Conservation (phyloP, 1,140 invertebrate genomes). For the Maniola jurtina region DNA sequence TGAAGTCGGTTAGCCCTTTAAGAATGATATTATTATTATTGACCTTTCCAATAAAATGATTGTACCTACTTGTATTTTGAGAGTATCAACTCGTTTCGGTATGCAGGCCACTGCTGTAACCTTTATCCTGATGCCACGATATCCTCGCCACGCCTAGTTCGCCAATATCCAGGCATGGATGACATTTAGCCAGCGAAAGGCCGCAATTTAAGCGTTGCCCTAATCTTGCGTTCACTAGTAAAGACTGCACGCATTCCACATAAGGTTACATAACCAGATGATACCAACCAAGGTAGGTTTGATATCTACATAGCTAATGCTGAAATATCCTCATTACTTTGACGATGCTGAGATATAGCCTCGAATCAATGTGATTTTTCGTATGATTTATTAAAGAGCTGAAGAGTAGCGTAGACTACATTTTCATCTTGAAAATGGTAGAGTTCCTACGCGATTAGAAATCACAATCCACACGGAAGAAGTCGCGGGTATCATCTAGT, state of each 20-base stretch:
- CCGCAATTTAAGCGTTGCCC: slow-evolving; percentile 17
- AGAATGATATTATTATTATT: neutral
- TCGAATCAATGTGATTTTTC: neutral
- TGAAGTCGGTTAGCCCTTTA: neutral
- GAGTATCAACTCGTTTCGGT: neutral
- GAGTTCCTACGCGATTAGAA: too few relatives aligned
- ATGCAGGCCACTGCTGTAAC: slow-evolving; percentile 20
- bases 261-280: too few relatives aligned
- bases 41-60: too few relatives aligned
- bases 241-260: slow-evolving; percentile 14
- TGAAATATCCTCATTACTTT: too few relatives aligned
- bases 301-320: too few relatives aligned
- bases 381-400: too few relatives aligned
- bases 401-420: too few relatives aligned
- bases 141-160: slow-evolving; percentile 32
- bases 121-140: slow-evolving; percentile 25
- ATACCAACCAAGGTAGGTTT: neutral
- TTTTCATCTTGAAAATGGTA: too few relatives aligned
- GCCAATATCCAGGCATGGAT: slow-evolving; percentile 31
- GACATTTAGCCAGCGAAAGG: slow-evolving; percentile 41
- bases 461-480: too few relatives aligned
- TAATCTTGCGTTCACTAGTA: slow-evolving; percentile 21
- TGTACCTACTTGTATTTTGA: neutral
- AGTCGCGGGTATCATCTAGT: too few relatives aligned
- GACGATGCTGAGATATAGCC: too few relatives aligned